Conservation (phyloP, 2,888 invertebrate genomes). For the Serrognathus titanus region DNA sequence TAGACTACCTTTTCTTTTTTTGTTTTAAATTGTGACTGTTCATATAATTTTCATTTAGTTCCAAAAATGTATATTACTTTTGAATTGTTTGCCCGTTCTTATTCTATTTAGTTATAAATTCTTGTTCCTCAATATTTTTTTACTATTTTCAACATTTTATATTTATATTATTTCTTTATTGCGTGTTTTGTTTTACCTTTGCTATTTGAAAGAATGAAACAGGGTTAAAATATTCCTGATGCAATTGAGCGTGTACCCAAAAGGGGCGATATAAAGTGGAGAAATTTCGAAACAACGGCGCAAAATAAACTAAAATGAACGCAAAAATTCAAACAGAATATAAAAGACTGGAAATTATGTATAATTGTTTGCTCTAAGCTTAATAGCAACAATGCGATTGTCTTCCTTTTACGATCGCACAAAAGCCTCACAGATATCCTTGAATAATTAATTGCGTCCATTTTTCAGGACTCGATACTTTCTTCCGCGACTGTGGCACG, state of each 20-base stretch:
- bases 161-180: too few relatives aligned
- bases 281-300: neutral
- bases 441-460: slow-evolving; percentile 37
- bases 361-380: slow-evolving; percentile 35
- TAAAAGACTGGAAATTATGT: slow-evolving; percentile 41
- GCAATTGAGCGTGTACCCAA: too few relatives aligned
- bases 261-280: too few relatives aligned
- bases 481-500: slow-evolving; percentile 31
- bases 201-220: too few relatives aligned
- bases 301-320: neutral
- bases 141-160: too few relatives aligned
- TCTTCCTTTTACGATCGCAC: slow-evolving; percentile 35
- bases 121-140: too few relatives aligned
- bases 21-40: too few relatives aligned
- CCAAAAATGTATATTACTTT: neutral
- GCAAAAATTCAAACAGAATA: slow-evolving; percentile 30
- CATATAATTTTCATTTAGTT: too few relatives aligned
- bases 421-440: slow-evolving; percentile 34
- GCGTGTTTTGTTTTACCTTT: too few relatives aligned
- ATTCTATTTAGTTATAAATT: too few relatives aligned
- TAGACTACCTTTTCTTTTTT: too few relatives aligned
- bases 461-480: slow-evolving; percentile 35
- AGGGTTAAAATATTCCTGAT: too few relatives aligned
- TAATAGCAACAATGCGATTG: slow-evolving; percentile 40
- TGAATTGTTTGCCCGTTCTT: neutral